Base-by-base conservation (phyloP, 1,140 invertebrate species). In the Lasaia peninsularis region DNA sequence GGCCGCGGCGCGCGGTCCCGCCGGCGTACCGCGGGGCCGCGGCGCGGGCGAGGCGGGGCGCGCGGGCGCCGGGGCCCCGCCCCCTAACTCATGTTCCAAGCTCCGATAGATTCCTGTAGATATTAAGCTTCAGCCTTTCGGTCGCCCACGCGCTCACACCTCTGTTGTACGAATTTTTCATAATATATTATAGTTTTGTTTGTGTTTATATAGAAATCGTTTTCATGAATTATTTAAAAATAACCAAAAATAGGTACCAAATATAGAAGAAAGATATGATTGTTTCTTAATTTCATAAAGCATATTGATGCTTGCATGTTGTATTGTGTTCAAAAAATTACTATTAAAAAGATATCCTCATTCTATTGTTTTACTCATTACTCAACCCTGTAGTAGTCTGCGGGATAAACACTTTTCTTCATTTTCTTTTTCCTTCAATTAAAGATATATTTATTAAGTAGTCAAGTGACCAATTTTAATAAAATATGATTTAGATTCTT, bases 311-410 rank as follows among this genome's bases (percentile, higher is more conserved):
- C 83, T 88, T 88, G 82, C 85, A 89, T 88, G 88, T 89, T 86
- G 84, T 89, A 89, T 89, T 90, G 89, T 90, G 86, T 90, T 90
- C 86, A 89, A 82, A 88, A 86, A 85, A 79, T 84, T 80, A 81
- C 72, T 67, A 87, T 84, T 79, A 85, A 86, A 88, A 86, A 85
- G 72, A 86, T 81, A 81, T 80, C 72, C 73, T 78, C 59, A 72
- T 70, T 52, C 53, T 67, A 61, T 78, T 57, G 62, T 74, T 74
- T 75, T 54, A 59, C 52, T 68, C 35, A 51, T 75, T 54, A 59
- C 52, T 68, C 35, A 51, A 61, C 60, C 56, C 64, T 56, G 37
- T 53, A n/a, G n/a, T n/a, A n/a, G n/a, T n/a, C n/a, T n/a, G n/a
- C n/a, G n/a, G n/a, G n/a, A n/a, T n/a, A n/a, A n/a, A n/a, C n/a